Percentiles rank a stretch among this genome's conserved stretches.
Conservation (phyloP, 2,113 vertebrate species). For the Notothenia coriiceps region DNA sequence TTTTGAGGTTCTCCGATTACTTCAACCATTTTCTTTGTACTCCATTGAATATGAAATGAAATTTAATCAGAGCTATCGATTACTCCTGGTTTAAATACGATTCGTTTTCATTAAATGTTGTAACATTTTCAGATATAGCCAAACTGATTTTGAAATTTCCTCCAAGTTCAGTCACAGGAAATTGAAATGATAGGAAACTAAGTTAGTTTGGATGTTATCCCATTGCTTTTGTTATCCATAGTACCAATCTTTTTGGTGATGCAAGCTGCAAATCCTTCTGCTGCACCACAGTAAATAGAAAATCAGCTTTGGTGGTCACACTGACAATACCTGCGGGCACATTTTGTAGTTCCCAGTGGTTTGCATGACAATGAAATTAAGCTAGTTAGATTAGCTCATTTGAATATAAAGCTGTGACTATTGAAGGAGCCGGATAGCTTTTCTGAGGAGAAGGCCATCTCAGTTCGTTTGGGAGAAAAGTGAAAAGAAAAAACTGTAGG, state of each 20-base stretch:
- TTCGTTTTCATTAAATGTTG: neutral
- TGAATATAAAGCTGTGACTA: constrained; percentile 49
- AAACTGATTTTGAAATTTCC: neutral
- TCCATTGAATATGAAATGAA: neutral
- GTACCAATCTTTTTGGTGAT: constrained; percentile 22
- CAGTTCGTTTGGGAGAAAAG: constrained; percentile 8
- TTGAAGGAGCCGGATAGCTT: constrained; percentile 1
- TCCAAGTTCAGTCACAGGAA: neutral
- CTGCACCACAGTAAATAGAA: constrained; percentile 26
- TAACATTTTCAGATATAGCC: neutral
- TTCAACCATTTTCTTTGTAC: neutral
- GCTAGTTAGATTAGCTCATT: constrained; percentile 54
- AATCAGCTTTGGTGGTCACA: constrained; percentile 56
- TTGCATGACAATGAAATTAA: constrained; percentile 46
- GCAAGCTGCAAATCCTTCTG: constrained; percentile 23
- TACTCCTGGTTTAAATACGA: neutral
- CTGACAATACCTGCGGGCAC: constrained; percentile 39
- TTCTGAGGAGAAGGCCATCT: constrained; percentile 29
- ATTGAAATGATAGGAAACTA: neutral
- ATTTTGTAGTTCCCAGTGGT: constrained; percentile 34
- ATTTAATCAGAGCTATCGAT: neutral
- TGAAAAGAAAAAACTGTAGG: neutral
- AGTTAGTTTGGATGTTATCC: neutral
- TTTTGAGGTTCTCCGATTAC: neutral
- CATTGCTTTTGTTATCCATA: constrained; percentile 12